A percentile compares a stretch with the other conserved stretches of the same genome.
Evolutionary conservation across 1,140 invertebrate species (phyloP).

Genomic region (Bombus huntii): DNA sequence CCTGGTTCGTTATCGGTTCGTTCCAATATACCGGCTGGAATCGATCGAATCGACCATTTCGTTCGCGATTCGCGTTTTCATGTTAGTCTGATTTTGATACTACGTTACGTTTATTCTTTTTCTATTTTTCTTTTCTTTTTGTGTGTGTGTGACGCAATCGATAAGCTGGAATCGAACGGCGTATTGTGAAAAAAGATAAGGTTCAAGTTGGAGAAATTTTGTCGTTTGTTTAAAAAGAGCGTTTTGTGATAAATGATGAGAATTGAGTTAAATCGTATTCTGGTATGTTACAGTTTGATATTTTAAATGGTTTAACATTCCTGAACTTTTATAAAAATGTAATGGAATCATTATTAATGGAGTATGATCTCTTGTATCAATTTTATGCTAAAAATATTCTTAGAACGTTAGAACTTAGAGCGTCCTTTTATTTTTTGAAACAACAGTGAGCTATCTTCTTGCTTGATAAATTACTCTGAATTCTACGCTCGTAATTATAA

Average conservation of each 20-base stretch:
- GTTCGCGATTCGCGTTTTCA: not conserved
- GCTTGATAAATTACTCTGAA: no score
- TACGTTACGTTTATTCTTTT: not conserved
- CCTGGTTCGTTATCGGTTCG: constrained; percentile 24
- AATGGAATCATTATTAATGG: no score
- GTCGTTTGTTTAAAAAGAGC: not conserved
- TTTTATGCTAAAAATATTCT: no score
- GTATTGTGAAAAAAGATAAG: not conserved
- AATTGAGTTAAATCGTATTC: not conserved
- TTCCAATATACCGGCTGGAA: not conserved
- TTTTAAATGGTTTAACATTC: no score
- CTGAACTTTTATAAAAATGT: no score
- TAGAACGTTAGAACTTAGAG: no score
- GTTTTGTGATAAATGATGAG: not conserved
- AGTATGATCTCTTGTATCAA: no score
- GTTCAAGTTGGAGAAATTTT: not conserved
- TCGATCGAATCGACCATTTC: not conserved
- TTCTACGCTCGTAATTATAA: no score
- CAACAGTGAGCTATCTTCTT: no score
- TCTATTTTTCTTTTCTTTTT: not conserved
- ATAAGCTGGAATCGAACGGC: not conserved
- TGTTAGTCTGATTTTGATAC: not conserved
- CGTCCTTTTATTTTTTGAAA: no score
- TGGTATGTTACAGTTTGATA: no score
- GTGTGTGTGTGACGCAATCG: not conserved